Evolutionary conservation across 2,797 vertebrate genomes (phyloP).

Genomic region (Eleutherodactylus coqui): DNA sequence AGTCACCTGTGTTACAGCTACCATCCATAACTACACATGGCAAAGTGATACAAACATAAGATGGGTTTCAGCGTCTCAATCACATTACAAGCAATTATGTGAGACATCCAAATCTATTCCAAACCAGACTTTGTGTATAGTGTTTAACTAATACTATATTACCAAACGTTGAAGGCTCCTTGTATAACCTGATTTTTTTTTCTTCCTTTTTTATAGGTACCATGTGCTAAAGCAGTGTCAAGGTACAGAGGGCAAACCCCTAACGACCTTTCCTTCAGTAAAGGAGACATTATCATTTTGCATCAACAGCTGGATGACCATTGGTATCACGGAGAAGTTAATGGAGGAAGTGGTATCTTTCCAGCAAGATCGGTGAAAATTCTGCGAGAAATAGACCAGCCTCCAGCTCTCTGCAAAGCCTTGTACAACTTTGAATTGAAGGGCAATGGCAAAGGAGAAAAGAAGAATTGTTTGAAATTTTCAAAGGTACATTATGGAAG

Average conservation of each 20-base stretch:
- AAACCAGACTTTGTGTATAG: too few species aligned
- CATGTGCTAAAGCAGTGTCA: slow-evolving; percentile 77
- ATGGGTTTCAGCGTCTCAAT: too few species aligned
- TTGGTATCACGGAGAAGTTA: slow-evolving; percentile 80
- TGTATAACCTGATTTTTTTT: slow-evolving; percentile 18
- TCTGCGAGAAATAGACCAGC: slow-evolving; percentile 77
- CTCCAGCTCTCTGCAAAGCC: slow-evolving; percentile 81
- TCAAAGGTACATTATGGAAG: slow-evolving; percentile 79
- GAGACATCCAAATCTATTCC: too few species aligned
- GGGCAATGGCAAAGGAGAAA: slow-evolving; percentile 77
- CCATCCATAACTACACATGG: too few species aligned
- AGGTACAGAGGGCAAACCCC: slow-evolving; percentile 78
- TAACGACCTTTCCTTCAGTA: slow-evolving; percentile 79
- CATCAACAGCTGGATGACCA: slow-evolving; percentile 82
- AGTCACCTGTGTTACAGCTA: too few species aligned
- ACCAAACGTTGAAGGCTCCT: neutral
- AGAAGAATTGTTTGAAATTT: slow-evolving; percentile 82
- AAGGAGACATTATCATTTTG: slow-evolving; percentile 76
- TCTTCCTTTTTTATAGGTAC: slow-evolving; percentile 73
- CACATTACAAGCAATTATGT: neutral
- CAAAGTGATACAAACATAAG: too few species aligned
- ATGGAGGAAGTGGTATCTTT: slow-evolving; percentile 74
- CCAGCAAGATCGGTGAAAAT: slow-evolving; percentile 77
- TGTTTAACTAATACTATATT: too few species aligned
- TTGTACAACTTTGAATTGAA: slow-evolving; percentile 83